Conservation (phyloP, 2,113 vertebrate species). For the Serilophus lunatus region DNA sequence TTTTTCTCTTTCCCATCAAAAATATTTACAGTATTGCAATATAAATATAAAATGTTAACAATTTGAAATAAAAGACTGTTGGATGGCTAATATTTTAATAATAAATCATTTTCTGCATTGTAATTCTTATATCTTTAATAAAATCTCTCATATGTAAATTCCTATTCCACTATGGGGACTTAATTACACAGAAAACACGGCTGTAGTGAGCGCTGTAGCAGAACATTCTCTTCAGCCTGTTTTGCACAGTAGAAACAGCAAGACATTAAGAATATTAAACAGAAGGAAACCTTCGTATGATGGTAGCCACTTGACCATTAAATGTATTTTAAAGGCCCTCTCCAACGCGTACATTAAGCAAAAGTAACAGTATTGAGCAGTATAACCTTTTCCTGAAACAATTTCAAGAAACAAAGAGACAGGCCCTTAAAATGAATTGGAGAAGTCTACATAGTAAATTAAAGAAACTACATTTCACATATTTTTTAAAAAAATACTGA, state of each 20-base stretch:
- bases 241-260: not conserved
- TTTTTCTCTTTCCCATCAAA: not conserved
- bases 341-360: not conserved
- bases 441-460: not conserved
- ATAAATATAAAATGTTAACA: not conserved
- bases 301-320: not conserved
- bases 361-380: not conserved
- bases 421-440: not conserved
- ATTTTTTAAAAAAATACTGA: not conserved
- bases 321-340: not conserved
- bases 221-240: not conserved
- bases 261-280: not conserved
- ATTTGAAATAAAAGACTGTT: not conserved
- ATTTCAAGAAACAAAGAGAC: not conserved
- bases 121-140: not conserved
- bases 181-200: not conserved
- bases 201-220: not conserved
- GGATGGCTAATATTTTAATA: not conserved
- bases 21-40: not conserved
- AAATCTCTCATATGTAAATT: not conserved
- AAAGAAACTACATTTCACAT: not conserved
- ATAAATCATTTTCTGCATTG: not conserved
- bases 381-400: not conserved
- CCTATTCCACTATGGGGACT: not conserved
- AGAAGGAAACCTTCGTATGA: not conserved